Evolutionary conservation across 2,888 invertebrate genomes (phyloP).

Genomic region (Volucella inflata): DNA sequence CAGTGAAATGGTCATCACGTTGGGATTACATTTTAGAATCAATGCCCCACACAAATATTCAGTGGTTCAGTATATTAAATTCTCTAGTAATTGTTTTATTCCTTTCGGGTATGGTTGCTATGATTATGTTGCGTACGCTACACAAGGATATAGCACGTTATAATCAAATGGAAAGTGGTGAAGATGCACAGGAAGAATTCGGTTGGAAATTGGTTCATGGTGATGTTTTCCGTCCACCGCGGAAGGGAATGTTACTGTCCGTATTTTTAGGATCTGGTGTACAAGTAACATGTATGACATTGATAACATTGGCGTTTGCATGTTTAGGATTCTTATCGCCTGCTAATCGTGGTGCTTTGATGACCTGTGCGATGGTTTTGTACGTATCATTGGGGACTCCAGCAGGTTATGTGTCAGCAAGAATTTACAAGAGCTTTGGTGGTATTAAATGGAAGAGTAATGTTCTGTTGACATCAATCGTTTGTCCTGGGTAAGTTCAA

Average conservation of each 20-base stretch:
- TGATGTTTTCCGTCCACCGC: constrained; percentile 98
- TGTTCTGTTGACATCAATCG: constrained; percentile 96
- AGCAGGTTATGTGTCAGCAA: constrained; percentile 97
- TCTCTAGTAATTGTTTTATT: constrained; percentile 98
- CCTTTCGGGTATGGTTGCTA: constrained; percentile 99
- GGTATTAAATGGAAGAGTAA: constrained; percentile 99
- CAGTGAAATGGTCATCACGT: constrained; percentile 98
- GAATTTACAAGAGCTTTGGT: constrained; percentile 99
- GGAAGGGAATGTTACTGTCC: constrained; percentile 97
- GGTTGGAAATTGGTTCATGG: constrained; percentile 99
- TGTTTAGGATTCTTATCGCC: constrained; percentile 99
- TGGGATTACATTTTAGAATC: constrained; percentile 99
- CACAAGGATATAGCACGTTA: constrained; percentile 99
- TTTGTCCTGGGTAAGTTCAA: constrained; percentile 94
- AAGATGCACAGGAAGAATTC: constrained; percentile 94
- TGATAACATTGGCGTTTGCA: constrained; percentile 98
- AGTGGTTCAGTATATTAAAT: constrained; percentile 99
- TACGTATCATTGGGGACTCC: constrained; percentile 98
- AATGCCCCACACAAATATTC: constrained; percentile 99
- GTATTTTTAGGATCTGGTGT: constrained; percentile 98
- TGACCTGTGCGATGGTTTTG: constrained; percentile 98
- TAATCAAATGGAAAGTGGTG: constrained; percentile 96
- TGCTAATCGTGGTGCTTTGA: constrained; percentile 98
- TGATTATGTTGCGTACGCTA: constrained; percentile 98
- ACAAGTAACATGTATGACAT: constrained; percentile 97